These are phyloP conservation scores for Hypena proboscidalis DNA, from an alignment of 2,888 invertebrate genomes.

Conservation along the genomic window DNA sequence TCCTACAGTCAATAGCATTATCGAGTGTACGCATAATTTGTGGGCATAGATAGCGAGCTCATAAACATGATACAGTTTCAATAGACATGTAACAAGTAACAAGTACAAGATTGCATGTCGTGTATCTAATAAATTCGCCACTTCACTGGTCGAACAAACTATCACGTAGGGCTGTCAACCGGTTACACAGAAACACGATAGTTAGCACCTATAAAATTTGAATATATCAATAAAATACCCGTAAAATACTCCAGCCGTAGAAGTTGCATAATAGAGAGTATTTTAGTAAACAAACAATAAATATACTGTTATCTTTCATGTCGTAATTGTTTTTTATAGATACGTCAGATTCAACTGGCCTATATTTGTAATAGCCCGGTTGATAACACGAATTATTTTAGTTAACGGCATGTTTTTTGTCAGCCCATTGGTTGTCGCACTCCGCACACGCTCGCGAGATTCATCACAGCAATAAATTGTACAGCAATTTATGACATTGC, in stretches of 20 bases:
- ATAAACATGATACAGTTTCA: constrained; percentile 35
- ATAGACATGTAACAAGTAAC: constrained; percentile 32
- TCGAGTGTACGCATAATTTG: too few species aligned
- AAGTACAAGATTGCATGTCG: constrained; percentile 37
- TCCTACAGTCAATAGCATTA: too few species aligned
- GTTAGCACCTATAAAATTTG: too few species aligned
- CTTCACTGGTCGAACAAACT: constrained; percentile 54
- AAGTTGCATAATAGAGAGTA: too few species aligned
- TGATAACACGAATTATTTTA: constrained; percentile 29
- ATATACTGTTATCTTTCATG: too few species aligned
- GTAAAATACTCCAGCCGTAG: too few species aligned
- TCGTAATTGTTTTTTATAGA: too few species aligned
- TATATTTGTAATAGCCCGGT: not conserved
- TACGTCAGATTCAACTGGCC: too few species aligned
- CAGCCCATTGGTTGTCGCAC: constrained; percentile 51
- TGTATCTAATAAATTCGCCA: constrained; percentile 49
- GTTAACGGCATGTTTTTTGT: constrained; percentile 54
- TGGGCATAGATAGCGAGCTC: too few species aligned
- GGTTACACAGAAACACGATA: not conserved
- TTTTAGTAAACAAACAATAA: too few species aligned
- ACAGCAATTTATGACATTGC: constrained; percentile 46
- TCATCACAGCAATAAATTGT: constrained; percentile 58
- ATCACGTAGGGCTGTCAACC: constrained; percentile 38
- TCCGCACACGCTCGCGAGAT: constrained; percentile 39
- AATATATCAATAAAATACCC: too few species aligned